These are phyloP conservation scores for Rhynchophorus ferrugineus DNA, from an alignment of 1,140 invertebrate species.

Conservation along the genomic window DNA sequence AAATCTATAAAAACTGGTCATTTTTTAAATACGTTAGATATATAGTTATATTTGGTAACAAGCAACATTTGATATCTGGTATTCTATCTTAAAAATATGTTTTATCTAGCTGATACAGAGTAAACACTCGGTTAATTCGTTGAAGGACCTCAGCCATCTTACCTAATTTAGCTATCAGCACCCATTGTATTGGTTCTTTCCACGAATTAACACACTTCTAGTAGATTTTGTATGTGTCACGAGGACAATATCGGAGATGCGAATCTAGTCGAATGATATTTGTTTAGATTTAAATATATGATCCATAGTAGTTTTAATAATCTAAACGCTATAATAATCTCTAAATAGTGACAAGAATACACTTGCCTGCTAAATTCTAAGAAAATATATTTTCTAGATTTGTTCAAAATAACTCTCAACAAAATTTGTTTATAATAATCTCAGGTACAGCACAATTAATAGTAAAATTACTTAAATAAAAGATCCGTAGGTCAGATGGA, in stretches of 20 bases:
- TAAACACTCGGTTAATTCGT: too few relatives aligned
- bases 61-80: not conserved
- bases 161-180: too few relatives aligned
- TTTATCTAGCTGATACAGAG: too few relatives aligned
- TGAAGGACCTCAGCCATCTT: too few relatives aligned
- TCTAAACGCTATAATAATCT: not conserved
- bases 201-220: too few relatives aligned
- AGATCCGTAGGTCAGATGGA: too few relatives aligned
- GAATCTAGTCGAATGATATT: too few relatives aligned
- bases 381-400: constrained; percentile 13
- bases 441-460: constrained; percentile 16
- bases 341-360: constrained; percentile 8
- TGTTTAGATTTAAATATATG: too few relatives aligned
- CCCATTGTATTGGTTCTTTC: too few relatives aligned
- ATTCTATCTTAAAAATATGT: too few relatives aligned
- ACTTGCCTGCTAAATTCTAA: constrained; percentile 10
- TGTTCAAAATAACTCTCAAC: constrained; percentile 5
- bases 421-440: constrained; percentile 11
- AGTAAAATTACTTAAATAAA: constrained; percentile 5
- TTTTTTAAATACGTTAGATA: not conserved
- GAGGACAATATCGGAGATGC: too few relatives aligned
- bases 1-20: constrained; percentile 2
- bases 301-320: not conserved
- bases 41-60: not conserved
- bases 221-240: too few relatives aligned